Base-by-base conservation (phyloP, 2,888 invertebrate genomes). In the Anthophora plumipes region DNA sequence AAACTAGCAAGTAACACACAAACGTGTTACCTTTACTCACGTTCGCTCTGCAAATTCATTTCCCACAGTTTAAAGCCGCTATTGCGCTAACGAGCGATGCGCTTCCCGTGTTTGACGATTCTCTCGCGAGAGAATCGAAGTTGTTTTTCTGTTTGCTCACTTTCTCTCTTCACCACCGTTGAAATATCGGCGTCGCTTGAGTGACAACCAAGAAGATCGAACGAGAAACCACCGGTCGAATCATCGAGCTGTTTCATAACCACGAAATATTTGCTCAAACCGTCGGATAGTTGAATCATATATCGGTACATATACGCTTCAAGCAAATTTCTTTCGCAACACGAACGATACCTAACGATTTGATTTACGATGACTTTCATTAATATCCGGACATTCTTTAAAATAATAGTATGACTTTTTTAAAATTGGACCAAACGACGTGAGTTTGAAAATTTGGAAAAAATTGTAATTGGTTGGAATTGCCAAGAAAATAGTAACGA, bases 81-180 rank as follows among this genome's bases (percentile, higher is more conserved):
- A 79, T 75, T 68, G 75, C 80, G 75, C 59, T 80, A 75, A 82
- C 70, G 63, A 82, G 43, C 57, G 73, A 77, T 63, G 71, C 64
- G 64, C 73, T 69, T 60, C 69, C 64, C 72, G 80, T 57, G 72
- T 73, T 78, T 80, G 70, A 77, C 59, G 70, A 66, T 76, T n/a
- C 66, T 41, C 59, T 46, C 5, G 43, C 20, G 39, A 46, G 48
- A 69, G 50, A 31, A 60, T 60, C 43, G 17, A 25, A 17, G 52
- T 22, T 12, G 68, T 68, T 61, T n/a, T 39, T 41, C 31, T 39
- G 43, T 12, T 73, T 59, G 25, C 41, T 31, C 61, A n/a, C 63
- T 72, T 76, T 73, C 73, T 55, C 76, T 25, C 14, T 64, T 73
- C 66, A 11, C 22, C 72, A 1, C 12, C n/a, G 39, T 20, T 66